These are phyloP conservation scores for Carapus acus DNA, from an alignment of 2,797 vertebrate genomes.

Conservation along the genomic window DNA sequence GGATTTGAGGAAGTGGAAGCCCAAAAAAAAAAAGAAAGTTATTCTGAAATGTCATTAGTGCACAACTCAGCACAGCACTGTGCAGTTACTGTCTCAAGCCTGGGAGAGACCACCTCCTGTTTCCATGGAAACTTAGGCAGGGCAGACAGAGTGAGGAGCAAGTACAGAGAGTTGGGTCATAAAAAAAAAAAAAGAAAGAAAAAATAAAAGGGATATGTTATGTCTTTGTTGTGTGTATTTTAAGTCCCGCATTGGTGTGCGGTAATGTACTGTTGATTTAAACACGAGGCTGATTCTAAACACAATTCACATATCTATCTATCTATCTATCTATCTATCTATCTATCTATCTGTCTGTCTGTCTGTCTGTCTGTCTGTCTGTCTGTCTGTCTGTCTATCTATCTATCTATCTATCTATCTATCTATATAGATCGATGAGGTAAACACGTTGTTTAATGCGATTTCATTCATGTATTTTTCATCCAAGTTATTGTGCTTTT, in stretches of 20 bases:
- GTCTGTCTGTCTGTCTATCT: too few relatives aligned
- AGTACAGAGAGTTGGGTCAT: slow-evolving; percentile 44
- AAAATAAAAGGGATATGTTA: slow-evolving; percentile 32
- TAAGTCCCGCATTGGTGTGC: not conserved
- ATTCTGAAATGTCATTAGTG: slow-evolving; percentile 68
- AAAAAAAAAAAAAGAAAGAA: too few relatives aligned
- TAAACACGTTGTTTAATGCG: too few relatives aligned
- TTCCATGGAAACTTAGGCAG: slow-evolving; percentile 76
- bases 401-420: too few relatives aligned
- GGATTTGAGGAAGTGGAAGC: slow-evolving; percentile 43
- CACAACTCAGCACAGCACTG: slow-evolving; percentile 62
- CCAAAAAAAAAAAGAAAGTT: slow-evolving; percentile 57
- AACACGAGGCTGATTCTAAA: slow-evolving; percentile 43
- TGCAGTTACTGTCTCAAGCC: slow-evolving; percentile 63
- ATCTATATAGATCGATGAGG: too few relatives aligned
- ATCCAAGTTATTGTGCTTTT: too few relatives aligned
- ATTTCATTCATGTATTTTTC: too few relatives aligned
- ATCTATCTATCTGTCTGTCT: too few relatives aligned
- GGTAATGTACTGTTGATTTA: slow-evolving; percentile 17
- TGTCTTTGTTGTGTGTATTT: slow-evolving; percentile 36
- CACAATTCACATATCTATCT: too few relatives aligned
- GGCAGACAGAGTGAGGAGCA: slow-evolving; percentile 55
- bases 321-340: too few relatives aligned
- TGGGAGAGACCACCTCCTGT: slow-evolving; percentile 71
- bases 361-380: too few relatives aligned